phyloP scores from a whole-genome alignment of 2,888 invertebrate genomes.

The Muscina levida region DNA sequence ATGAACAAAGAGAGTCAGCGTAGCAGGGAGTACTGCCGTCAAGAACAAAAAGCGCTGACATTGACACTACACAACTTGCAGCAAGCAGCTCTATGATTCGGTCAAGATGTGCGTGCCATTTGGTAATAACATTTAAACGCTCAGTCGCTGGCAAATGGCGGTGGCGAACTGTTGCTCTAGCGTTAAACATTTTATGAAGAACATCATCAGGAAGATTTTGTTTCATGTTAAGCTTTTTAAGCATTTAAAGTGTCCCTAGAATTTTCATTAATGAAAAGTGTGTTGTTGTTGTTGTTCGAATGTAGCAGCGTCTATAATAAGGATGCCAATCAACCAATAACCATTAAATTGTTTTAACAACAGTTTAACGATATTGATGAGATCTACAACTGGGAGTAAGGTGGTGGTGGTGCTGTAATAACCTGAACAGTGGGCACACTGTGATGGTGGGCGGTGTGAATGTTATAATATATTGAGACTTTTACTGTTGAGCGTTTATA shows the following conservation, averaged over 20 bases:
- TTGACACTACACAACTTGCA: constrained; percentile 41
- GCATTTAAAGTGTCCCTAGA: constrained; percentile 61
- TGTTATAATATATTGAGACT: too few species aligned
- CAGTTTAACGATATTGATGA: constrained; percentile 21
- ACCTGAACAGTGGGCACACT: constrained; percentile 4
- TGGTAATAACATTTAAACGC: constrained; percentile 22
- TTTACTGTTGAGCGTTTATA: too few species aligned
- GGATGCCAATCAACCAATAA: constrained; percentile 54
- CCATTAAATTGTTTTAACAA: constrained; percentile 24
- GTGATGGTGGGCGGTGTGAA: too few species aligned
- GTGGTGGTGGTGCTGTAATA: not conserved
- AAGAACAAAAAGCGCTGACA: constrained; percentile 45
- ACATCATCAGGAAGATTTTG: constrained; percentile 54
- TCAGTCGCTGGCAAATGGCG: too few species aligned
- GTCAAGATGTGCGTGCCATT: constrained; percentile 23
- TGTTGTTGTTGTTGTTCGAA: not conserved
- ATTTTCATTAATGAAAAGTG: constrained; percentile 61
- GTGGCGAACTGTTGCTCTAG: too few species aligned
- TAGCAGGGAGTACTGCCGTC: not conserved
- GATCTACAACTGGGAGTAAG: not conserved
- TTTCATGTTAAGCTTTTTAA: constrained; percentile 60
- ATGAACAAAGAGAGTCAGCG: not conserved
- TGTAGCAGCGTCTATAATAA: not conserved
- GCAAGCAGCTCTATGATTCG: not conserved
- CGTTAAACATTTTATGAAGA: not conserved